Evolutionary conservation across 2,888 invertebrate species (phyloP).

Genomic region (Eubasilissa splendida): DNA sequence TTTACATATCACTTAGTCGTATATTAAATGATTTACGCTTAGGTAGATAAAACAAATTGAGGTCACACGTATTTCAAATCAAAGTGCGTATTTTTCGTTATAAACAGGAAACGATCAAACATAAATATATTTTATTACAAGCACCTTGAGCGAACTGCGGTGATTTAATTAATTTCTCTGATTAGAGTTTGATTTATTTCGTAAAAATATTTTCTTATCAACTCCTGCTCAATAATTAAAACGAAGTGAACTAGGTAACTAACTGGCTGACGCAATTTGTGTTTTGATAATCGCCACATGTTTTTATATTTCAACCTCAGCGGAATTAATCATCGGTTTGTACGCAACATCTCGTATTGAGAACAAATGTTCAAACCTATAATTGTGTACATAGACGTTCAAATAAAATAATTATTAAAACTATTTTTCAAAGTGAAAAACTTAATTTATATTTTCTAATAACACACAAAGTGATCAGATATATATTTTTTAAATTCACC

Average conservation of each 20-base stretch:
- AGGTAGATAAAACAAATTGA: background rate
- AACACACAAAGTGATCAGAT: too few relatives aligned
- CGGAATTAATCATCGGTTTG: too few relatives aligned
- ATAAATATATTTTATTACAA: background rate
- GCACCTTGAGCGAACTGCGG: constrained; percentile 19
- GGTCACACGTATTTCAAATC: constrained; percentile 8
- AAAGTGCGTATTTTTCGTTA: constrained; percentile 22
- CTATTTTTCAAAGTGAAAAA: too few relatives aligned
- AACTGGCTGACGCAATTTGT: background rate
- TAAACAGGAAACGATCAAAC: constrained; percentile 21
- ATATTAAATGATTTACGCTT: background rate
- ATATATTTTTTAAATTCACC: too few relatives aligned
- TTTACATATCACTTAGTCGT: too few relatives aligned
- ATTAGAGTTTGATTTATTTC: background rate
- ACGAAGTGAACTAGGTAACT: background rate
- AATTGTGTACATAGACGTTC: too few relatives aligned
- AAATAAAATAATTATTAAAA: too few relatives aligned
- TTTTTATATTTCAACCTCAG: too few relatives aligned
- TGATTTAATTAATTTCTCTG: constrained; percentile 15
- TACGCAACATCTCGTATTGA: too few relatives aligned
- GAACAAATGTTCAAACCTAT: too few relatives aligned
- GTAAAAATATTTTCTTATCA: background rate
- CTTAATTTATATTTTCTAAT: too few relatives aligned
- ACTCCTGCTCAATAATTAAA: background rate
- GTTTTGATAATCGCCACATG: too few relatives aligned